A percentile compares a stretch with the other conserved stretches of the same genome.
Conservation (phyloP, 1,140 invertebrate genomes). For the Oryctes rhinoceros region DNA sequence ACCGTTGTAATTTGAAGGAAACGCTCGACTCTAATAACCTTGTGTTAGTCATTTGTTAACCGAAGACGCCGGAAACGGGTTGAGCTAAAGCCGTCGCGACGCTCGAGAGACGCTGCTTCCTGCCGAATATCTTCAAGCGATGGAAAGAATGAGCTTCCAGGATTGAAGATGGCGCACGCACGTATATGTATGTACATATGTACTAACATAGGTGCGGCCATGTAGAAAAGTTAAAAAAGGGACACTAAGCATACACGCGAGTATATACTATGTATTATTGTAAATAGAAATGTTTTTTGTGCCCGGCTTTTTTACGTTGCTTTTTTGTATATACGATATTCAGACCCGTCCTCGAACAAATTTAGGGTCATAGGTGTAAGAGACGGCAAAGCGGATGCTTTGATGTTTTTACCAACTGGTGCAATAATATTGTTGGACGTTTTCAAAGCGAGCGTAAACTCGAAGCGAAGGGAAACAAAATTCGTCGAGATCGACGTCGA, state of each 20-base stretch:
- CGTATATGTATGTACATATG: no score
- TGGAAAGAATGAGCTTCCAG: constrained; percentile 20
- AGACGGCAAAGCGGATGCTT: constrained; percentile 19
- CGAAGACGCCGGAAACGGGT: constrained; percentile 29
- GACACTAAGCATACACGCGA: neutral
- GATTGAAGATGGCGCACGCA: neutral
- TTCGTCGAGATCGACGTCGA: neutral
- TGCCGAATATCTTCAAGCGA: constrained; percentile 1
- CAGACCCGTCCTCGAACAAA: neutral
- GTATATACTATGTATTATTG: neutral
- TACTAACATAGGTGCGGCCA: neutral
- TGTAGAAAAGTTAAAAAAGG: constrained; percentile 8
- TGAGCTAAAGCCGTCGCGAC: constrained; percentile 30
- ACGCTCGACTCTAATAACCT: constrained; percentile 29
- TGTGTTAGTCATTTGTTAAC: constrained; percentile 34
- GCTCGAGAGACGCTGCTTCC: constrained; percentile 24
- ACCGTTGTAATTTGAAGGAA: constrained; percentile 36
- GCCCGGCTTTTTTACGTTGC: neutral
- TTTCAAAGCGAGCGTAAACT: constrained; percentile 22
- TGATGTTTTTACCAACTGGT: constrained; percentile 32
- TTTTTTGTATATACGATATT: neutral
- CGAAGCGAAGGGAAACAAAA: constrained; percentile 14
- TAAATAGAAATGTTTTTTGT: constrained; percentile 9
- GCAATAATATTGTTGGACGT: constrained; percentile 33
- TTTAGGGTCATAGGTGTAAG: constrained; percentile 36